phyloP scores from a whole-genome alignment of 2,888 invertebrate species.

The Erebia ligea region DNA sequence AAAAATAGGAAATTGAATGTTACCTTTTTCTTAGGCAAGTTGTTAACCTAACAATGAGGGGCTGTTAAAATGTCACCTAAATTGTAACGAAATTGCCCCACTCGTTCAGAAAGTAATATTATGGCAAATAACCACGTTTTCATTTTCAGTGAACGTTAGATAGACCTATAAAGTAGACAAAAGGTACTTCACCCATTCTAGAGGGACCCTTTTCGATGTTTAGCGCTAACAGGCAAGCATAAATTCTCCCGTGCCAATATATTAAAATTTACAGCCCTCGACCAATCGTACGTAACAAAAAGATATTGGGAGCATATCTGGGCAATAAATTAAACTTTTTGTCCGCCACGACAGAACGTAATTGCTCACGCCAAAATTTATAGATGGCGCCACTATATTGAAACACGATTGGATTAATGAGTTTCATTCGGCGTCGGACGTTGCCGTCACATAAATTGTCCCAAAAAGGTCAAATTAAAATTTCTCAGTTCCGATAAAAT shows the following conservation, averaged over 20 bases:
- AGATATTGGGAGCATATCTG: slow-evolving; percentile 41
- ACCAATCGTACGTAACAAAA: slow-evolving; percentile 34
- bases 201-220: slow-evolving; percentile 1
- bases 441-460: slow-evolving; percentile 41
- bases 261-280: slow-evolving; percentile 34
- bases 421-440: slow-evolving; percentile 46
- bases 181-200: not conserved
- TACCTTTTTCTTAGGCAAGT: too few species aligned
- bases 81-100: not conserved
- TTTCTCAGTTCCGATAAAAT: slow-evolving; percentile 34
- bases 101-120: not conserved
- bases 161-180: not conserved
- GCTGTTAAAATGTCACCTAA: not conserved
- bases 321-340: slow-evolving; percentile 54
- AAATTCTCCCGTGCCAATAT: slow-evolving; percentile 21
- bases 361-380: slow-evolving; percentile 60
- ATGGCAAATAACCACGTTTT: not conserved
- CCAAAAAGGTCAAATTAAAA: slow-evolving; percentile 40
- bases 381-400: slow-evolving; percentile 56
- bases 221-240: slow-evolving; percentile 8
- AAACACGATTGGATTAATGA: slow-evolving; percentile 61
- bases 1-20: too few species aligned
- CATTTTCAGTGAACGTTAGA: not conserved
- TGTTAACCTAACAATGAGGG: not conserved
- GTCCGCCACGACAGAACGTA: slow-evolving; percentile 51